Base-by-base conservation (phyloP, 2,888 invertebrate genomes). In the Diogma glabrata region DNA sequence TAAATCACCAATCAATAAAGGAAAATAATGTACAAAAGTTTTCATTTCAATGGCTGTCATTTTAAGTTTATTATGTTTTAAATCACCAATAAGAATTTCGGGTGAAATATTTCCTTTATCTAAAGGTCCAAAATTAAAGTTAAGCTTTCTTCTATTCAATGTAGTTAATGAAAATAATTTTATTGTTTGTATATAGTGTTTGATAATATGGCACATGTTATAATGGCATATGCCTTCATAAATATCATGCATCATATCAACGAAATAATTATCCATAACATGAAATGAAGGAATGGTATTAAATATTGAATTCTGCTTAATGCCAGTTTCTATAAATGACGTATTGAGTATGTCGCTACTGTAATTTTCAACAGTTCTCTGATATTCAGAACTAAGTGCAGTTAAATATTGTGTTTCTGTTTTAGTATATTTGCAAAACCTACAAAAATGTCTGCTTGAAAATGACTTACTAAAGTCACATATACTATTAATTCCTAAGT, bases 211-310 rank as follows among this genome's bases (percentile, higher is more conserved):
- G 5, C 49, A 46, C 5, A 52, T 16, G 28, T 50, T 50, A 22
- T 52, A 52, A 22, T 52, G 52, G 14, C 49, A 52, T 28, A 52
- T 49, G 17, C 52, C 52, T 43, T 52, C 50, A 9, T 50, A 20
- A n/a, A 52, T 26, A 28, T 52, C 52, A 30, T 47, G 50, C 46
- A 50, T 50, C 7, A 49, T 43, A 50, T 52, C 46, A 12, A 53
- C 38, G 24, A 24, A n/a, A 40, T 17, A 49, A 17, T 49, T 49
- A 17, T 40, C 26, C 6, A 40, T 17, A n/a, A 40, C 38, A 28
- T 49, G 40, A 49, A 24, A 40, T 20, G 22, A 40, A 14, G 12
- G 14, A 5, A 49, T 49, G 23, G 9, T 6, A 28, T 38, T 38
- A 38, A 38, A 38, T 16, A 38, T 38, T 38, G 38, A 38, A 9